phyloP scores from a whole-genome alignment of 2,113 vertebrate genomes.

The Pachypanchax playfairii region DNA sequence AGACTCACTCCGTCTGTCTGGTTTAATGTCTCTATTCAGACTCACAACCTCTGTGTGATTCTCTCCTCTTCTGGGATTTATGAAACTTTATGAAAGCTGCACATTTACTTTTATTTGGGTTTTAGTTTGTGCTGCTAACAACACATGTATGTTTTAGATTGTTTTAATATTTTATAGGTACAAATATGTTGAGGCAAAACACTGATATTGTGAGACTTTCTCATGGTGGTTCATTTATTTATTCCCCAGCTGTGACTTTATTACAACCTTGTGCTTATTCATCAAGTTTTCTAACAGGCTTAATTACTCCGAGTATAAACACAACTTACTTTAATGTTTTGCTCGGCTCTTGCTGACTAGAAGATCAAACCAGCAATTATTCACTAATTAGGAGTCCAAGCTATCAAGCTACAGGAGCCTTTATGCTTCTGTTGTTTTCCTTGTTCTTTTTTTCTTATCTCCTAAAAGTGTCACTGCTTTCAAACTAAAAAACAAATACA shows the following conservation, averaged over 20 bases:
- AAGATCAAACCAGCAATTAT: background rate
- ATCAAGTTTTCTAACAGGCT: background rate
- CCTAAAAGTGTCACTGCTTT: background rate
- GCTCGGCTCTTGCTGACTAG: slow-evolving; percentile 3
- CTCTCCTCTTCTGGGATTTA: too few relatives aligned
- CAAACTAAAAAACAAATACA: background rate
- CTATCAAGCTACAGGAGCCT: background rate
- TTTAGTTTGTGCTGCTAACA: too few relatives aligned
- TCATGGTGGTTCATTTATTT: background rate
- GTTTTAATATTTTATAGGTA: too few relatives aligned
- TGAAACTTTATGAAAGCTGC: too few relatives aligned
- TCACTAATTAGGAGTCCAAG: background rate
- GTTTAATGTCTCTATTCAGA: too few relatives aligned
- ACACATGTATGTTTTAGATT: too few relatives aligned
- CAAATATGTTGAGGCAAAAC: background rate
- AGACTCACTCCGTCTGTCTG: too few relatives aligned
- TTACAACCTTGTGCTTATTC: slow-evolving; percentile 1
- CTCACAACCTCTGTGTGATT: too few relatives aligned
- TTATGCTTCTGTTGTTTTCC: background rate
- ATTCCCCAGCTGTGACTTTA: background rate
- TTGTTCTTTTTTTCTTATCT: background rate
- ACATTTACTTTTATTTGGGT: too few relatives aligned
- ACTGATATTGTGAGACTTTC: background rate
- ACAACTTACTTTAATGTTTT: slow-evolving; percentile 2
- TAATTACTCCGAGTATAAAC: slow-evolving; percentile 1